Base-by-base conservation (phyloP, 1,140 invertebrate species). In the Zaprionus vittiger region DNA sequence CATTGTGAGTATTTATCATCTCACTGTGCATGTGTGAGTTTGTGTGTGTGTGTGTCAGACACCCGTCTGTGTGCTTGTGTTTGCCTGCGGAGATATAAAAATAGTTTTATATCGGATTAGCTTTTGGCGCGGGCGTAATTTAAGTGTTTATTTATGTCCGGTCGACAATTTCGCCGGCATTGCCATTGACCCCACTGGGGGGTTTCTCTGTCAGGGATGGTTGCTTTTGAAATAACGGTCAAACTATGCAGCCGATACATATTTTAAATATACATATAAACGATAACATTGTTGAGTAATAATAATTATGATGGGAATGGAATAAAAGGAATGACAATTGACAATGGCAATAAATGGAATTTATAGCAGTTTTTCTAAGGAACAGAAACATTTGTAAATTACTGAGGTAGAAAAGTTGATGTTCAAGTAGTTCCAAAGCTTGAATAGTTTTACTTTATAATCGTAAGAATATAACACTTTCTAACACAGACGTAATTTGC, bases 101-200 rank as follows among this genome's bases (percentile, higher is more conserved):
- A 86, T 83, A 91, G 77, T 68, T 59, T 83, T 91, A 89, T 87
- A 84, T 91, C 77, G 75, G 65, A 87, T 84, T 84, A 79, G 81
- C 75, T 79, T 84, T 84, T 89, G 84, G 81, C 81, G 85, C 81
- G 84, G 85, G 81, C 81, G 79, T 81, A 31, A 69, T 74, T 73
- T 65, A 66, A 72, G 59, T 83, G 22, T 80, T 89, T 76, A 79
- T 83, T 86, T 91, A 75, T 81, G 75, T 75, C 38, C 65, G 49
- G 68, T 66, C 56, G 54, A 60, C 70, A 65, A 70, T 73, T 79
- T 77, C 28, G 80, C 82, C 82, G 86, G 86, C 86, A 83, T 91
- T 91, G 85, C 86, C 86, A 90, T 90, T 90, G 85, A 91, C 86
- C 86, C 80, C 73, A 62, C 15, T 59, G n/a, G 59, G 72, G 24